Evolutionary conservation across 2,113 vertebrate genomes (phyloP).

Genomic region (Amphiprion ocellaris): DNA sequence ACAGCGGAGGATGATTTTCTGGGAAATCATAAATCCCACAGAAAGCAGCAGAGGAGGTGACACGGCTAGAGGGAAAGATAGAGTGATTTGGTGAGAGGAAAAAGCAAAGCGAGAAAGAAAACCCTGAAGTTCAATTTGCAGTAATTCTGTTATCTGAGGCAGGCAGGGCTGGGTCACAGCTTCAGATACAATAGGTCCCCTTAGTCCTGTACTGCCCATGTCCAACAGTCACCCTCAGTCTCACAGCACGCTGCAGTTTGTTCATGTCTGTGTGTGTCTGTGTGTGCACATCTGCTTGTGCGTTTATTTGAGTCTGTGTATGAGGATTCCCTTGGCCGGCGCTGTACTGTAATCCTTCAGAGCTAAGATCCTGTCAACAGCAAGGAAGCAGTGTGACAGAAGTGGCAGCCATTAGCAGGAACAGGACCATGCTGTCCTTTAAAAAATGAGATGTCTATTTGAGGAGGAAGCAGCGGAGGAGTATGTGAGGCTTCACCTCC

Average conservation of each 20-base stretch:
- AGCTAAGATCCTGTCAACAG: slow-evolving; percentile 47
- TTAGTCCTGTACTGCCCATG: slow-evolving; percentile 35
- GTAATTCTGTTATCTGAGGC: slow-evolving; percentile 85
- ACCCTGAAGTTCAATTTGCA: slow-evolving; percentile 81
- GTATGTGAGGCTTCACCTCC: slow-evolving; percentile 12
- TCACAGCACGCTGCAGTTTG: slow-evolving; percentile 24
- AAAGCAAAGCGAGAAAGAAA: slow-evolving; percentile 53
- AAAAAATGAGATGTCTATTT: slow-evolving; percentile 24
- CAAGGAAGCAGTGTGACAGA: slow-evolving; percentile 47
- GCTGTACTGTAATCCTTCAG: slow-evolving; percentile 56
- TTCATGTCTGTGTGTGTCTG: slow-evolving; percentile 9
- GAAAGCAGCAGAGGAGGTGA: slow-evolving; percentile 44
- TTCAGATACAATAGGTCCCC: slow-evolving; percentile 67
- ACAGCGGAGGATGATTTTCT: slow-evolving; percentile 52
- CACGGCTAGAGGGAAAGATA: slow-evolving; percentile 28
- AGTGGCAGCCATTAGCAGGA: slow-evolving; percentile 56
- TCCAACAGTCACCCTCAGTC: slow-evolving; percentile 48
- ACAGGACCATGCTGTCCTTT: slow-evolving; percentile 29
- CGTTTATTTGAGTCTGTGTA: slow-evolving; percentile 19
- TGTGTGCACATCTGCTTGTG: slow-evolving; percentile 9
- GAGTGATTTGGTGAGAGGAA: slow-evolving; percentile 44
- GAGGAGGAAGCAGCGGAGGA: slow-evolving; percentile 12
- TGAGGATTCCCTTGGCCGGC: slow-evolving; percentile 18
- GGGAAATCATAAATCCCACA: slow-evolving; percentile 62
- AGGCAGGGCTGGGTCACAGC: slow-evolving; percentile 61